Base-by-base conservation (phyloP, 2,113 vertebrate genomes). In the Coptodon bakossiorum region DNA sequence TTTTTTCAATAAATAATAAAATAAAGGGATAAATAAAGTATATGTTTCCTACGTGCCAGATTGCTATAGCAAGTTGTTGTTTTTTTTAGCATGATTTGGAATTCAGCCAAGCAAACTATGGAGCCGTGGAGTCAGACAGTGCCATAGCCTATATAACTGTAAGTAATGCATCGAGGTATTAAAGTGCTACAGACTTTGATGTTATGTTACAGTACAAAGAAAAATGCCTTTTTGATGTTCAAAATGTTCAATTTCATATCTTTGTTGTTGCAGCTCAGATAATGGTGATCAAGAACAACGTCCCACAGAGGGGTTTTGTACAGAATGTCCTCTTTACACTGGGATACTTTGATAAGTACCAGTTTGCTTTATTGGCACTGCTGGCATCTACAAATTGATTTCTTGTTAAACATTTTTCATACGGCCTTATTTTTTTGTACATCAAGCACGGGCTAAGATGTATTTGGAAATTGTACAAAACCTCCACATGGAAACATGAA, bases 121-220 rank as follows among this genome's bases (percentile, higher is more conserved):
- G 92, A 68, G 82, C 91, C 3, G 12, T 93, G 93, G 94, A 78
- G 34, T 87, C 80, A 12, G 95, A 93, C 71, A 57, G 48, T 59
- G 86, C 71, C 71, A 78, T 96, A 86, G 87, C 95, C 16, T 95
- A 93, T 63, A 96, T 96, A 73, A 95, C 93, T 90, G 95, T 96
- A 88, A 95, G 95, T 96, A 93, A 71, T 2, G 29, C 9, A 2
- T 29, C 5, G 5, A 27, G 17, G 24, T 14, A 16, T 29, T 10
- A 19, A n/a, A 5, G 48, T 40, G 10, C 17, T 9, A 8, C 13
- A 6, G 24, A 3, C 27, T 12, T 54, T 22, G 9, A 34, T 82
- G 13, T 29, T 40, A 1, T 48, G 22, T 13, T 7, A 9, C 16
- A 54, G 2, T 14, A 2, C 3, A 45, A 16, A 13, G 56, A 14